These are phyloP conservation scores for Telmatochromis sp. DNA, from an alignment of 2,113 vertebrate species.

Conservation along the genomic window DNA sequence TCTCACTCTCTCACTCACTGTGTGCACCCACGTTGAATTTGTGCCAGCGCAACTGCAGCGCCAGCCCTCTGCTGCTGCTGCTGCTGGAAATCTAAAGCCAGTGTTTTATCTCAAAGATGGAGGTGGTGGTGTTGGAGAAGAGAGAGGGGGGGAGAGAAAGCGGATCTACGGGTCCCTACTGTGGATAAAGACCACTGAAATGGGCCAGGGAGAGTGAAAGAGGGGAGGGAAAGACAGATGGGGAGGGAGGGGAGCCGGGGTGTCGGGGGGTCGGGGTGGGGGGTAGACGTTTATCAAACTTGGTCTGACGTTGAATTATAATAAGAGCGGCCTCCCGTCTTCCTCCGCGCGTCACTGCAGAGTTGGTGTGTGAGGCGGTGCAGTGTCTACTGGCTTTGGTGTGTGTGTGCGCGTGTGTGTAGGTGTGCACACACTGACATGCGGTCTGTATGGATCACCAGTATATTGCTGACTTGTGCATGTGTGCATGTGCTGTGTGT, in stretches of 20 bases:
- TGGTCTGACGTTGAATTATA: slow-evolving; percentile 81
- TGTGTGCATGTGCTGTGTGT: background rate
- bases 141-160: slow-evolving; percentile 2
- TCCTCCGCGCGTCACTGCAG: slow-evolving; percentile 64
- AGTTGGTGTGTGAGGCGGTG: slow-evolving; percentile 46
- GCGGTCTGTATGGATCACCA: background rate
- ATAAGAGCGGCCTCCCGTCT: slow-evolving; percentile 69
- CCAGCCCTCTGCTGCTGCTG: slow-evolving; percentile 33
- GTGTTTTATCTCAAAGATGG: slow-evolving; percentile 79
- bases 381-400: slow-evolving; percentile 15
- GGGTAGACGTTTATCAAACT: slow-evolving; percentile 84
- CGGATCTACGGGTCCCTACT: slow-evolving; percentile 23
- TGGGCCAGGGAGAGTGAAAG: slow-evolving; percentile 57
- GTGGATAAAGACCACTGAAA: slow-evolving; percentile 74
- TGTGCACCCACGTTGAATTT: slow-evolving; percentile 59
- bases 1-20: slow-evolving; percentile 6
- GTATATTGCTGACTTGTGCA: background rate
- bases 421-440: background rate
- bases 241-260: background rate
- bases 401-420: background rate
- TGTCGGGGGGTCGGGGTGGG: rapidly evolving
- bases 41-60: slow-evolving; percentile 60
- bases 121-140: slow-evolving; percentile 59
- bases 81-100: slow-evolving; percentile 26
- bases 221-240: background rate